Conservation (phyloP, 2,797 vertebrate genomes). For the Schizopygopsis pylzovi region DNA sequence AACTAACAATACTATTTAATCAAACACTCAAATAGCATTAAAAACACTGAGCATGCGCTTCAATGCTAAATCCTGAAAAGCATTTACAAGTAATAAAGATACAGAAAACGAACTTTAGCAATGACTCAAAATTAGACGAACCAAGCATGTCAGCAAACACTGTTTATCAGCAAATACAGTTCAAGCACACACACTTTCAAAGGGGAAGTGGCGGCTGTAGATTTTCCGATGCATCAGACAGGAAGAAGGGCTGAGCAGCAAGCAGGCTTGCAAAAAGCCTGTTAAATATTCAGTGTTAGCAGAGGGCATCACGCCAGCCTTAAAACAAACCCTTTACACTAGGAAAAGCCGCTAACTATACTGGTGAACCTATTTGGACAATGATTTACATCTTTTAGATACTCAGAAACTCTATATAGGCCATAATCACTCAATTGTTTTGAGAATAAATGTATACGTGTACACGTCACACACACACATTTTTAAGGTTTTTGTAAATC, state of each 20-base stretch:
- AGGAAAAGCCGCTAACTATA: background rate
- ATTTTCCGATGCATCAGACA: slow-evolving; percentile 64
- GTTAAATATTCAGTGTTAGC: slow-evolving; percentile 22
- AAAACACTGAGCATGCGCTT: background rate
- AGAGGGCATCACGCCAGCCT: background rate
- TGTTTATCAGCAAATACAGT: slow-evolving; percentile 51
- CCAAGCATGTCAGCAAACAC: background rate
- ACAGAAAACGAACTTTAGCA: background rate
- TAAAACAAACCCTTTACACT: background rate
- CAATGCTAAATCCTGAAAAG: background rate
- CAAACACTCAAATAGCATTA: background rate
- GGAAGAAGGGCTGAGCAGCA: slow-evolving; percentile 51
- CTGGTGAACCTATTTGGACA: background rate
- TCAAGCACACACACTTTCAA: slow-evolving; percentile 53
- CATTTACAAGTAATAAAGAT: background rate
- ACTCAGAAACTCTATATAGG: background rate
- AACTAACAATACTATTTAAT: background rate
- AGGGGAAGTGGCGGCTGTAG: slow-evolving; percentile 60
- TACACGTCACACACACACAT: no score
- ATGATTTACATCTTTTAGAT: no score
- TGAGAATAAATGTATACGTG: background rate
- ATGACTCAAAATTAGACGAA: slow-evolving; percentile 21
- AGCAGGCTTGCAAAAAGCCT: slow-evolving; percentile 32
- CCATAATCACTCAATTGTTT: background rate
- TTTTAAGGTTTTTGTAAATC: background rate